phyloP scores from a whole-genome alignment of 2,797 vertebrate genomes.

The Macroramphosus scolopax region DNA sequence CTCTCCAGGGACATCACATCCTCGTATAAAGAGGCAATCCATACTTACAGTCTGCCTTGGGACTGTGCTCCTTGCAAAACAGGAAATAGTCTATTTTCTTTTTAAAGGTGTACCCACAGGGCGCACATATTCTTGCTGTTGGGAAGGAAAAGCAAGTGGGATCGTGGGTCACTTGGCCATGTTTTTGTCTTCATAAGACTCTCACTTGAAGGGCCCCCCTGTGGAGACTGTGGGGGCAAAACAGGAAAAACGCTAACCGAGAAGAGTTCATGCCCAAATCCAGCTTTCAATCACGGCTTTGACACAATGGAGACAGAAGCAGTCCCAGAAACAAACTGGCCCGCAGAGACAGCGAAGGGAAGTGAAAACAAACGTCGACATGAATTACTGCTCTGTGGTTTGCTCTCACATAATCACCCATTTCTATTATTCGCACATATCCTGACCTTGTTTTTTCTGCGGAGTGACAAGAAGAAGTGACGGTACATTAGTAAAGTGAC shows the following conservation, averaged over 20 bases:
- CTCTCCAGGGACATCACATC: conserved; percentile 31
- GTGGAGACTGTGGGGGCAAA: conserved; percentile 31
- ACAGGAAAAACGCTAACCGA: conserved; percentile 61
- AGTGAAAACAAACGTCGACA: conserved; percentile 64
- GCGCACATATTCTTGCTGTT: conserved; percentile 32
- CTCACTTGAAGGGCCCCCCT: conserved; percentile 16
- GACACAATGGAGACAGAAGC: conserved; percentile 65
- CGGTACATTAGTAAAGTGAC: conserved; percentile 44
- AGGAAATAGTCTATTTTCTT: conserved; percentile 65
- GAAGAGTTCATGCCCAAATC: conserved; percentile 33
- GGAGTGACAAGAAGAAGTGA: conserved; percentile 57
- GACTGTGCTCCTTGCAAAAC: conserved; percentile 51
- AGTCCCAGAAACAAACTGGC: conserved; percentile 47
- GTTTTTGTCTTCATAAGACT: conserved; percentile 41
- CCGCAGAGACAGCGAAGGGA: conserved; percentile 63
- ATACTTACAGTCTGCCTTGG: conserved; percentile 16
- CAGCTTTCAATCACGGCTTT: conserved; percentile 46
- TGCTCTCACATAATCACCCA: conserved; percentile 52
- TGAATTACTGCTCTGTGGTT: conserved; percentile 51
- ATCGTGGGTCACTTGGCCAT: conserved; percentile 37
- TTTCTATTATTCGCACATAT: conserved; percentile 68
- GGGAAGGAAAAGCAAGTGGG: conserved; percentile 45
- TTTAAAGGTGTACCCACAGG: conserved; percentile 52
- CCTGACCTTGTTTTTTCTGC: conserved; percentile 64
- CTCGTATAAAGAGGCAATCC: conserved; percentile 26